Evolutionary conservation across 2,888 invertebrate species (phyloP), one percentile per base, ranked within the genome.

Genomic region (Heliconius aoede): DNA sequence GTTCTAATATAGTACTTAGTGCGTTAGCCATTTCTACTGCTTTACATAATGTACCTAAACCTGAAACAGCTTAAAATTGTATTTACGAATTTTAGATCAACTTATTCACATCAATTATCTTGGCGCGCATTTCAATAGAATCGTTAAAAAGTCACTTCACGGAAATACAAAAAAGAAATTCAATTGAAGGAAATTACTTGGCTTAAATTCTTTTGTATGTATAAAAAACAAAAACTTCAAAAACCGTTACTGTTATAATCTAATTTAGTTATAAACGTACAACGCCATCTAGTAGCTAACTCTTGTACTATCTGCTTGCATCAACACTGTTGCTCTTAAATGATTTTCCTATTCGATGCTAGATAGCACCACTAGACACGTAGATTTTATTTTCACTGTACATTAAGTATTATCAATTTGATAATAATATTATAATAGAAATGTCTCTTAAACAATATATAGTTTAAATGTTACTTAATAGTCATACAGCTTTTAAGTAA

Each of bases 311-410:
- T 51, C 1, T 55, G 8, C 55, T n/a, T 24, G 8, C 15, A 55
- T 55, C n/a, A n/a, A n/a, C n/a, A n/a, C n/a, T n/a, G n/a, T n/a
- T n/a, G 30, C 3, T 13, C 51, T 13, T 64, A 11, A 55, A 30
- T 30, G 69, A 30, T 69, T 30, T 4, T 30, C 15, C 69, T 69
- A 69, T 30, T 9, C 30, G 69, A 69, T 55, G 55, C 69, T 69
- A 69, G 69, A 69, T 24, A 15, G 55, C 69, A 55, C 55, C 30
- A 55, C 69, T 69, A 15, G 30, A 15, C 13, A 21, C 36, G 7
- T 24, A 7, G 3, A 36, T 5, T 64, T 36, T 26, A 36, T 36
- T 32, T 36, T 24, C 1, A 60, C 60, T 18, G 24, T 24, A 4
- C 21, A n/a, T 64, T n/a, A n/a, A 11, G 64, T 28, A n/a, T 68